Evolutionary conservation across 2,888 invertebrate species (phyloP), one percentile per base, ranked within the genome.

Genomic region (Drosophila setosimentum): DNA sequence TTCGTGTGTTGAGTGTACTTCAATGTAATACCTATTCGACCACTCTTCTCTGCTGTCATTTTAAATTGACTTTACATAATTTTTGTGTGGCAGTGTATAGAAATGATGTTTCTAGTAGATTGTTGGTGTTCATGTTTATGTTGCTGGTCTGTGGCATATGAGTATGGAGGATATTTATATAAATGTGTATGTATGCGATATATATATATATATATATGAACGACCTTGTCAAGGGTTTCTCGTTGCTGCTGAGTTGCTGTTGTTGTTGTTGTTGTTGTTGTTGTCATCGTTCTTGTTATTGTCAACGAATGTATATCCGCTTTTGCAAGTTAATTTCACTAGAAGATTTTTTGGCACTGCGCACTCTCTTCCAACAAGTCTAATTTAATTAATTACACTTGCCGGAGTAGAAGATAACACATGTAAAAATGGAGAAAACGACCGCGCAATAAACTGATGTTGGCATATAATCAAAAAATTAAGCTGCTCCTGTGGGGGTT

Each of bases 351-450:
- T 30, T 35, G 48, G 42, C 57, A 8, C 24, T 55, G 21, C n/a
- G 50, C 50, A n/a, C 48, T 53, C 21, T 48, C 53, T 32, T 72
- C 76, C 71, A 82, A 76, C n/a, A 32, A 63, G 32, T 73, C 74
- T 80, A 83, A 87, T 87, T 84, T 78, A 85, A 83, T 85, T 85
- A 85, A 82, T 85, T 87, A 85, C 76, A 73, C 69, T 80, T 80
- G 87, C 82, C 82, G 72, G 66, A 80, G 57, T 58, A 62, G 78
- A 68, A 70, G 71, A 82, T 82, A 80, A 72, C 80, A 87, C 69
- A 81, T 74, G 71, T 65, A 73, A 53, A 67, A 18, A 63, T 32
- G 53, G 53, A 42, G 27, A 30, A 50, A 59, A 59, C 57, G 64
- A 54, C 29, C 60, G 58, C 64, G 80, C 83, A 79, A 86, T 86